Percentiles rank a stretch among this genome's conserved stretches.
Conservation (phyloP, 2,113 vertebrate genomes). For the Lampris incognitus region DNA sequence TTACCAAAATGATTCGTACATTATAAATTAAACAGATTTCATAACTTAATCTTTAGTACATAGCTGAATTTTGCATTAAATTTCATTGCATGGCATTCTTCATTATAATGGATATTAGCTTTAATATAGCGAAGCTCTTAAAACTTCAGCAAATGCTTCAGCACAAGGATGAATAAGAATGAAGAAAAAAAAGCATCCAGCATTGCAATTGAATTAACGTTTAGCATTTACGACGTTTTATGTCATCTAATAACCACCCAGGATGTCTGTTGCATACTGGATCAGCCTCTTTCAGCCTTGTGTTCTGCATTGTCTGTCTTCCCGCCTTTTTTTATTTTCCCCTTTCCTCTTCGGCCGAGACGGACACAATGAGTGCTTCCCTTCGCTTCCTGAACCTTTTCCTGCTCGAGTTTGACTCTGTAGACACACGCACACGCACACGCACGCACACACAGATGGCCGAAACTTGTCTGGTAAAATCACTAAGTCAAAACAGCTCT, state of each 20-base stretch:
- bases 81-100: background rate
- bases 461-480: conserved; percentile 42
- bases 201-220: too few relatives aligned
- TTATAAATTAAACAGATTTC: background rate
- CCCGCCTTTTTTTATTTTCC: conserved; percentile 50
- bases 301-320: conserved; percentile 50
- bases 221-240: background rate
- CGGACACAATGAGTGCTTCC: conserved; percentile 61
- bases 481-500: conserved; percentile 29
- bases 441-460: conserved; percentile 31
- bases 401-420: conserved; percentile 27
- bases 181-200: background rate
- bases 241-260: background rate
- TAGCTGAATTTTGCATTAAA: background rate
- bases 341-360: conserved; percentile 26
- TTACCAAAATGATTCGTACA: background rate
- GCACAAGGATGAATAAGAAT: background rate
- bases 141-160: background rate
- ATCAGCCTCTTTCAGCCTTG: background rate
- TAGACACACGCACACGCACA: conserved; percentile 7
- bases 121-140: background rate
- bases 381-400: conserved; percentile 58
- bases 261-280: background rate
- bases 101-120: background rate
- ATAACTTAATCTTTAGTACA: background rate